These are phyloP conservation scores for Drosophila kanapiae DNA, from an alignment of 1,140 invertebrate species.

Conservation along the genomic window DNA sequence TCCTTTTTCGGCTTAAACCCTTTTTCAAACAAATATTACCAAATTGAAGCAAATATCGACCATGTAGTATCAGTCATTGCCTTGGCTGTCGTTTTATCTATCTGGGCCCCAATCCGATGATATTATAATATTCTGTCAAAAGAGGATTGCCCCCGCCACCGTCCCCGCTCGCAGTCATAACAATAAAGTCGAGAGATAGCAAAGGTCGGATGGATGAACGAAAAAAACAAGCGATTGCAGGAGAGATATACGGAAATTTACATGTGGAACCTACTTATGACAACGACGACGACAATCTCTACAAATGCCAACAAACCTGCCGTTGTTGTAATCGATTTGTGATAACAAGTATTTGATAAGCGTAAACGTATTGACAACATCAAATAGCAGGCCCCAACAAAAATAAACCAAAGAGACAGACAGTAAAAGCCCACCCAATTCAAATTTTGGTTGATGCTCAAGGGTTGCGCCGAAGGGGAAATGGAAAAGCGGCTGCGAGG, in stretches of 20 bases:
- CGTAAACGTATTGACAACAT: constrained; percentile 78
- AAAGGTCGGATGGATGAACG: constrained; percentile 25
- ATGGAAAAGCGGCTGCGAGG: constrained; percentile 11
- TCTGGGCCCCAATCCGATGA: constrained; percentile 15
- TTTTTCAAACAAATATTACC: background rate
- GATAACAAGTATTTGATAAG: constrained; percentile 84
- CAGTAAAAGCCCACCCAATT: no score
- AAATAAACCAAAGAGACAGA: background rate
- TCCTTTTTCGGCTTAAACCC: background rate
- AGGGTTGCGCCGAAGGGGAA: constrained; percentile 8
- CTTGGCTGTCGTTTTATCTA: constrained; percentile 21
- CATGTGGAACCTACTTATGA: constrained; percentile 38
- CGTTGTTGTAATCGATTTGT: constrained; percentile 75
- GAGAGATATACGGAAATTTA: constrained; percentile 22
- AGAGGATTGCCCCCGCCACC: constrained; percentile 16
- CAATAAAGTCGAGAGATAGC: constrained; percentile 28
- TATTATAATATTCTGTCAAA: constrained; percentile 34
- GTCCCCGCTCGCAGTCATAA: constrained; percentile 24
- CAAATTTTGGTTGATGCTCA: constrained; percentile 11
- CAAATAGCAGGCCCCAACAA: constrained; percentile 52
- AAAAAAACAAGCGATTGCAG: constrained; percentile 15
- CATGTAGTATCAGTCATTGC: constrained; percentile 35
- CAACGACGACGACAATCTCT: constrained; percentile 52
- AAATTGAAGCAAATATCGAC: background rate
- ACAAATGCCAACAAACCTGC: constrained; percentile 54